Base-by-base conservation (phyloP, 2,797 vertebrate genomes). In the Serranus cabrilla region DNA sequence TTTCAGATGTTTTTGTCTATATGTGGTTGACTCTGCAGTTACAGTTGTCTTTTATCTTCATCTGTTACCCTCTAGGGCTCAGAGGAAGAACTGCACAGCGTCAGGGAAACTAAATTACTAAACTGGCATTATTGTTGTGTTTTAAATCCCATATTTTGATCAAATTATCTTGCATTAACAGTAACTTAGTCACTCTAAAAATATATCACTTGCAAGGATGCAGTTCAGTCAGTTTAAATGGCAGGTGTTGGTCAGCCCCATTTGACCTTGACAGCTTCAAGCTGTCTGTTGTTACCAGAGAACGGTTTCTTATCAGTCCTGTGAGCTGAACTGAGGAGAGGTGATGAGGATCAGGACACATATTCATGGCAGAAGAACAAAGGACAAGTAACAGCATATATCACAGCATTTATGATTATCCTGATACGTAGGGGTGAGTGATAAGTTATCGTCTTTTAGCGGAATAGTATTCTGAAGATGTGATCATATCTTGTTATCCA, bases 1-100 rank as follows among this genome's bases (percentile, higher is more conserved):
- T 87, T 80, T 68, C 17, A 37, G 47, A 25, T 5, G 27, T 20
- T 82, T 85, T 83, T 18, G 82, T 82, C 72, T 86, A 2, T 31
- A 40, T 56, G 57, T 59, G 69, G 68, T 43, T 83, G 78, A 71
- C 49, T 81, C 51, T 14, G 4, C 49, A 62, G 54, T 31, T 4
- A 40, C 51, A 67, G 18, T 31, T 40, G 11, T 69, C 72, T 87
- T 84, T 78, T 45, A 83, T 88, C 74, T 76, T 20, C 67, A 45
- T 75, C 21, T 74, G 54, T 84, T 77, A 64, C 59, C 37, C 61
- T 40, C 16, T 27, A 23, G 45, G 61, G 60, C 70, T 77, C 45
- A 61, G 40, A 66, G 37, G 64, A 56, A 37, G 17, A 65, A 79
- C 25, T 46, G 31, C 21, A 62, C 25, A n/a, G 8, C 39, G 60